These are phyloP conservation scores for Gouania willdenowi DNA, from an alignment of 2,797 vertebrate species.

Conservation along the genomic window DNA sequence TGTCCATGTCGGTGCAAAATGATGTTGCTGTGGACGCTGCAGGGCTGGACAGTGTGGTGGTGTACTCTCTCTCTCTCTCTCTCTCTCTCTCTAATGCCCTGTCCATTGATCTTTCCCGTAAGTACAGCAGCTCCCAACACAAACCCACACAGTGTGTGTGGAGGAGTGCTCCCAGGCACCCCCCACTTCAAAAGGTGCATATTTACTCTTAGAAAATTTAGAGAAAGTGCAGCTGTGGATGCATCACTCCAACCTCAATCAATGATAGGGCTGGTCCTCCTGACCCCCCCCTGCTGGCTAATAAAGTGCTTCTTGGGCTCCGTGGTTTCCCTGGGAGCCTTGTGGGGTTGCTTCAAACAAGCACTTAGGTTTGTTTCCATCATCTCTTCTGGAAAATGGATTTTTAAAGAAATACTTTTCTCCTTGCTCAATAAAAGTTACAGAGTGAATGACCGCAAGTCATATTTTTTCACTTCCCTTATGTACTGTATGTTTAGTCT, in stretches of 20 bases:
- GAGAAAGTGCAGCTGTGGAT: constrained; percentile 99
- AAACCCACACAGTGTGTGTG: constrained; percentile 96
- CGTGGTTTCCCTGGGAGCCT: constrained; percentile 90
- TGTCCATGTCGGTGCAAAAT: constrained; percentile 64
- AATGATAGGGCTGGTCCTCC: constrained; percentile 93
- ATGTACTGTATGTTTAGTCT: too few relatives aligned
- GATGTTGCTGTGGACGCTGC: constrained; percentile 80
- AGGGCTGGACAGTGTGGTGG: constrained; percentile 88
- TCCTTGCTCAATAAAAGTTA: constrained; percentile 64
- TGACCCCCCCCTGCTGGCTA: constrained; percentile 88
- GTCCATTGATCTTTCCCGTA: constrained; percentile 99
- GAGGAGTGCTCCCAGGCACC: constrained; percentile 91
- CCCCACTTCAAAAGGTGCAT: constrained; percentile 99
- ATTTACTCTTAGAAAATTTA: constrained; percentile 99
- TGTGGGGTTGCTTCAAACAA: constrained; percentile 89
- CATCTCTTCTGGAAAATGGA: constrained; percentile 94
- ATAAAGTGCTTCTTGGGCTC: constrained; percentile 99
- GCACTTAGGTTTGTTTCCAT: constrained; percentile 92
- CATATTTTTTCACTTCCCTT: constrained; percentile 11
- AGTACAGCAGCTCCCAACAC: constrained; percentile 95
- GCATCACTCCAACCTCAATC: constrained; percentile 96
- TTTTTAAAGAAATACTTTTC: constrained; percentile 66
- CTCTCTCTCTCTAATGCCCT: constrained; percentile 87
- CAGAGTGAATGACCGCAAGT: constrained; percentile 31
- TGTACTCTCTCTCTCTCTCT: too few relatives aligned